phyloP scores from a whole-genome alignment of 2,113 vertebrate genomes.

The Pedetes capensis region DNA sequence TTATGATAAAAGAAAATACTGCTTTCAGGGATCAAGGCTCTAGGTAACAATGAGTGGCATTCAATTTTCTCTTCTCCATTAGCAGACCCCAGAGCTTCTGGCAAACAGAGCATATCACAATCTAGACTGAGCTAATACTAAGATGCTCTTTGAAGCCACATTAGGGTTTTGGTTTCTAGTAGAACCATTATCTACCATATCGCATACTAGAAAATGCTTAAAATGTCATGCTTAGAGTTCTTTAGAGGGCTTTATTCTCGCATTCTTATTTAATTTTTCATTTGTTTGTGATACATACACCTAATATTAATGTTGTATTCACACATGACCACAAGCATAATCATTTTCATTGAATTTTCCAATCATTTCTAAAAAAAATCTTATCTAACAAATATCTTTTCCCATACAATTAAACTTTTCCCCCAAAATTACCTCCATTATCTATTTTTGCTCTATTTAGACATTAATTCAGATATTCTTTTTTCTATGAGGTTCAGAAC shows the following conservation, averaged over 20 bases:
- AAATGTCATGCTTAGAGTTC: not conserved
- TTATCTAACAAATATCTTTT: not conserved
- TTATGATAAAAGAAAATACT: not conserved
- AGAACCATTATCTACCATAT: not conserved
- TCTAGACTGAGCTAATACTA: not conserved
- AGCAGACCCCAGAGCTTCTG: not conserved
- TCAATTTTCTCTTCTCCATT: not conserved
- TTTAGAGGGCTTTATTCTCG: not conserved
- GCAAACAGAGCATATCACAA: not conserved
- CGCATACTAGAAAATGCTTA: not conserved
- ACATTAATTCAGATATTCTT: not conserved
- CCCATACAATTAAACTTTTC: not conserved
- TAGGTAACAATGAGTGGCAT: not conserved
- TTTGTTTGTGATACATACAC: not conserved
- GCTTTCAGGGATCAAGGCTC: not conserved
- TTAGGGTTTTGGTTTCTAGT: slow-evolving; percentile 6
- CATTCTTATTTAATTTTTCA: not conserved
- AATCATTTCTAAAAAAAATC: not conserved
- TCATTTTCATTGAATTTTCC: not conserved
- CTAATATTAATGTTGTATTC: not conserved
- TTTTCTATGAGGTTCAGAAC: not conserved
- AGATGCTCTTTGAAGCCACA: slow-evolving; percentile 40
- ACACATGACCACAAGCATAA: not conserved
- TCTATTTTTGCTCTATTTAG: not conserved
- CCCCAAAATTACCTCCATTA: not conserved